A percentile compares a stretch with the other conserved stretches of the same genome.
These are phyloP conservation scores for Listrodromus nycthemerus DNA, from an alignment of 2,888 invertebrate species.

Conservation along the genomic window DNA sequence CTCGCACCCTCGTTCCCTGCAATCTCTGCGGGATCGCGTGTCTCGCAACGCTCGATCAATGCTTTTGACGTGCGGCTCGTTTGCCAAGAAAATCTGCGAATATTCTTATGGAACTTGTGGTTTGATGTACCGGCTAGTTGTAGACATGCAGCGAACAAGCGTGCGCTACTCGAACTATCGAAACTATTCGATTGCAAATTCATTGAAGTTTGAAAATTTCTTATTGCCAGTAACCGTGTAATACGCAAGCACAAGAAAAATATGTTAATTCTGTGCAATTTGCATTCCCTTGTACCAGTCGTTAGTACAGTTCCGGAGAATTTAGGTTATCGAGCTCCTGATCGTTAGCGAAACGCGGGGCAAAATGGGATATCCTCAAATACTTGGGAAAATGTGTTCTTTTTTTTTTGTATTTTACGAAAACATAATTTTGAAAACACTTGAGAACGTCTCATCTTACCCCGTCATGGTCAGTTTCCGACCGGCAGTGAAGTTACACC, in stretches of 20 bases:
- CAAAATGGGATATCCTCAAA: too few relatives aligned
- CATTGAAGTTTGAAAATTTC: not conserved
- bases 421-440: too few relatives aligned
- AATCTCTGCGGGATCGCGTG: conserved; percentile 66
- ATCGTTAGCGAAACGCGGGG: not conserved
- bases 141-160: conserved; percentile 2
- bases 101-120: not conserved
- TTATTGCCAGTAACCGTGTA: not conserved
- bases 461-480: too few relatives aligned
- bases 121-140: conserved; percentile 7
- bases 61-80: conserved; percentile 69
- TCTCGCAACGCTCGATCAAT: conserved; percentile 73
- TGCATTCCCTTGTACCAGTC: not conserved
- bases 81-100: not conserved
- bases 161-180: not conserved
- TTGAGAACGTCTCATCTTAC: too few relatives aligned
- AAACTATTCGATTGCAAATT: conserved; percentile 8
- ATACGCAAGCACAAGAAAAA: not conserved
- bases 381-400: too few relatives aligned
- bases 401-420: too few relatives aligned
- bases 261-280: not conserved
- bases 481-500: too few relatives aligned
- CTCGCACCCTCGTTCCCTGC: conserved; percentile 36
- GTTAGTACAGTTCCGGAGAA: too few relatives aligned
- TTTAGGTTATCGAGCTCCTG: not conserved